Evolutionary conservation across 2,797 vertebrate species (phyloP).

Genomic region (Pseudotriccus pelzelni): DNA sequence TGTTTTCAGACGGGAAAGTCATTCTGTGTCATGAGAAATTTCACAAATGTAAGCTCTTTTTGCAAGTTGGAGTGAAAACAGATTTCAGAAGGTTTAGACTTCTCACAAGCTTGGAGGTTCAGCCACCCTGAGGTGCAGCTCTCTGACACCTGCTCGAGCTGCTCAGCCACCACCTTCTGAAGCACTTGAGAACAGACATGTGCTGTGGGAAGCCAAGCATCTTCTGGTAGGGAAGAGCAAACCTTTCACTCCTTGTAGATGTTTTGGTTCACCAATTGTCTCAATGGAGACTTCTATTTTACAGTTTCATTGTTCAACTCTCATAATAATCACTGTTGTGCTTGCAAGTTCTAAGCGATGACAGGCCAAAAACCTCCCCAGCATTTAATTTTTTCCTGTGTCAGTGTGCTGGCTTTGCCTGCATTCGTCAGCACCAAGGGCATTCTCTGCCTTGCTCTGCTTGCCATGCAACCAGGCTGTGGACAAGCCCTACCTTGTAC

Average conservation of each 20-base stretch:
- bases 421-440: neutral
- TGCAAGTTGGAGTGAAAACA: neutral
- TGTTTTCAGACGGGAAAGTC: neutral
- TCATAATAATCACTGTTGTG: neutral
- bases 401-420: neutral
- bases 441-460: neutral
- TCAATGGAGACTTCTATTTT: neutral
- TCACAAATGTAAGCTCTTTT: neutral
- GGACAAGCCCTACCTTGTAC: neutral
- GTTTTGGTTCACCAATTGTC: neutral
- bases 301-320: neutral
- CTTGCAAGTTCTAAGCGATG: neutral
- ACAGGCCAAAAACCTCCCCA: neutral
- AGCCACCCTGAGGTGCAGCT: neutral
- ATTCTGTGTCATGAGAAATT: constrained; percentile 18
- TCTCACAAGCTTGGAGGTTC: neutral
- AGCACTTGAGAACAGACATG: neutral
- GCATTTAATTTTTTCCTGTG: neutral
- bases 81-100: neutral
- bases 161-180: neutral
- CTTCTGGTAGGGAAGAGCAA: neutral
- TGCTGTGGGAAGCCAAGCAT: neutral
- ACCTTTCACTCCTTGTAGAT: neutral
- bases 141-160: neutral
- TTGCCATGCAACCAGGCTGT: neutral